Evolutionary conservation across 2,797 vertebrate genomes (phyloP), one percentile per base, ranked within the genome.

Genomic region (Anas bahamensis): DNA sequence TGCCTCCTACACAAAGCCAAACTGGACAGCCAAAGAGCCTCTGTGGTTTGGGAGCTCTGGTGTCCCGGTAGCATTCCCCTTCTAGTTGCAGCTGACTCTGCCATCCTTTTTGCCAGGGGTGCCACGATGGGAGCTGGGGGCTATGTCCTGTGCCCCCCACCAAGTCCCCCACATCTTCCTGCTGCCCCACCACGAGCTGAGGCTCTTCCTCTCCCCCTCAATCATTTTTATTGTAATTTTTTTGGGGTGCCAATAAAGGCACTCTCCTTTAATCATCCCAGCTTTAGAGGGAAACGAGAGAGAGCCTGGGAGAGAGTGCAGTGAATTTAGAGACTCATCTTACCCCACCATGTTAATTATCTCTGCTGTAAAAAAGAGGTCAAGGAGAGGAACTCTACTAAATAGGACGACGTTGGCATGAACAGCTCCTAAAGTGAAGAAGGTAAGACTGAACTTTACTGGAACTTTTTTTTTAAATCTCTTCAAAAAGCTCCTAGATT

Each of bases 401-500:
- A 97, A 97, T 88, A 97, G 97, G 97, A 95, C 90, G 94, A 96
- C 87, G 96, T 97, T 88, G 95, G 96, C 95, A 86, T 83, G 96
- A 93, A 90, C 66, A 97, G 95, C 96, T 92, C 83, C 97, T 92
- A 89, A 96, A 89, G 94, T 56, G 97, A 95, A 91, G 95, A 95
- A 97, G 96, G 96, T 79, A 96, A 96, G 82, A 96, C 95, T 95
- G 96, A 96, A 98, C 97, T 98, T 98, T 96, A 96, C 96, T 95
- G 96, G 93, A 97, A 98, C 95, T 98, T 98, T 97, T 97, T 97
- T 97, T 97, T 61, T n/a, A 96, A 97, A 93, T 93, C 94, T 97
- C 97, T 98, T 98, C 97, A 98, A 98, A 98, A 95, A 96, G 93
- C 87, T 93, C 86, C 94, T 95, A 97, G 97, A 98, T 98, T 98